Evolutionary conservation across 2,113 vertebrate species (phyloP).

Genomic region (Sylvietta virens): DNA sequence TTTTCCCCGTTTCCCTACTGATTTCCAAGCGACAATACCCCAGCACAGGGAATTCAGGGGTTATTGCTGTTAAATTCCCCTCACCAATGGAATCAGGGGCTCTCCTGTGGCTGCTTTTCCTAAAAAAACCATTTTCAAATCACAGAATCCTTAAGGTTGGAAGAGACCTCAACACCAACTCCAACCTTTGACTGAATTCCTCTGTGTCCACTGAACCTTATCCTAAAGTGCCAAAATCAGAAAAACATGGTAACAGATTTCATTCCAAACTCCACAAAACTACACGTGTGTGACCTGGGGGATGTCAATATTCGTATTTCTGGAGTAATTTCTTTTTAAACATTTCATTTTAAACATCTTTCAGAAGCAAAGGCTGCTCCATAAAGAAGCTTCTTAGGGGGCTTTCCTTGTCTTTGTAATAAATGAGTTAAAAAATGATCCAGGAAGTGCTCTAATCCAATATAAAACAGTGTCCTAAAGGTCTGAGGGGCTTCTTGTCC

Average conservation of each 20-base stretch:
- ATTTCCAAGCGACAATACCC: fast-evolving
- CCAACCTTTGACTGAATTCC: neutral
- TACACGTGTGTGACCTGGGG: neutral
- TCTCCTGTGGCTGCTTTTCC: neutral
- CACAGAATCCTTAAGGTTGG: neutral
- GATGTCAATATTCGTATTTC: neutral
- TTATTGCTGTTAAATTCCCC: neutral
- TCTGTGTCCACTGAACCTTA: neutral
- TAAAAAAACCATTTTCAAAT: neutral
- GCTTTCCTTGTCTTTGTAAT: neutral
- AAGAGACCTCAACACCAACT: neutral
- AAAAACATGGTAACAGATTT: fast-evolving
- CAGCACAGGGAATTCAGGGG: neutral
- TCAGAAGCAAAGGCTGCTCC: neutral
- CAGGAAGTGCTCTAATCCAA: neutral
- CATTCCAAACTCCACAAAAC: neutral
- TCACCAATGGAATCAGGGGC: fast-evolving
- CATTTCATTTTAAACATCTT: neutral
- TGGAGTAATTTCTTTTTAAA: neutral
- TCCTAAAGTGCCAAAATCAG: neutral
- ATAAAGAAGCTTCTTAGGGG: neutral
- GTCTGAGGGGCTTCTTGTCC: neutral
- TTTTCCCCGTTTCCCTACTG: neutral
- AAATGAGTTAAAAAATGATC: neutral
- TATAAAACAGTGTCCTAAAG: neutral